A percentile compares a stretch with the other conserved stretches of the same genome.
Conservation (phyloP, 2,797 vertebrate genomes). For the Channallabes apus region DNA sequence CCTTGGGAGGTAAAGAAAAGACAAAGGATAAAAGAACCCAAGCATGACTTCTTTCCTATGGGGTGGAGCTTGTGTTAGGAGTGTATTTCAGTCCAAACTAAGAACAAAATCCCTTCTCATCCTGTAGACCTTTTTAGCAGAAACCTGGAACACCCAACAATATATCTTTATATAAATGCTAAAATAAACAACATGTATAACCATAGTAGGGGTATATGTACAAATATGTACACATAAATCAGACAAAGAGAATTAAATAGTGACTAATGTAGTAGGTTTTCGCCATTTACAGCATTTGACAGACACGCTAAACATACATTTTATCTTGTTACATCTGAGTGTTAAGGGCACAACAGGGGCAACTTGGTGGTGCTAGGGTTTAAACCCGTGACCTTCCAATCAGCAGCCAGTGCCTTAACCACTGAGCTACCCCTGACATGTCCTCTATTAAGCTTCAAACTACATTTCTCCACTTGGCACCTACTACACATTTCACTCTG, state of each 20-base stretch:
- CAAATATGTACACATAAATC: neutral
- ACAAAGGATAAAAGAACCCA: neutral
- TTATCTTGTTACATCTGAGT: no score
- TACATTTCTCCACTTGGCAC: neutral
- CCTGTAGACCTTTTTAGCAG: neutral
- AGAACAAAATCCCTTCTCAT: neutral
- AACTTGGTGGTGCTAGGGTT: no score
- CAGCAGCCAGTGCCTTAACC: no score
- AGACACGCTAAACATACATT: no score
- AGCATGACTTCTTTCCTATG: neutral
- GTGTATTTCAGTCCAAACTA: neutral
- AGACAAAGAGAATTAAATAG: neutral
- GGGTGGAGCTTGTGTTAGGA: neutral
- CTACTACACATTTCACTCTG: neutral
- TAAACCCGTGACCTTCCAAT: no score
- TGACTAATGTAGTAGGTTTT: neutral
- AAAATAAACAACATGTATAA: conserved; percentile 6
- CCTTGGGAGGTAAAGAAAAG: conserved; percentile 9
- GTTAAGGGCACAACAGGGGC: no score
- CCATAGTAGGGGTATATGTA: neutral
- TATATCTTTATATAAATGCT: neutral
- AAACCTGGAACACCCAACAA: neutral
- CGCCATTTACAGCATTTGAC: no score
- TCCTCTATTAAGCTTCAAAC: neutral
- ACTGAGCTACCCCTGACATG: no score